phyloP scores from a whole-genome alignment of 1,140 invertebrate species.

The Conopomorpha cramerella region DNA sequence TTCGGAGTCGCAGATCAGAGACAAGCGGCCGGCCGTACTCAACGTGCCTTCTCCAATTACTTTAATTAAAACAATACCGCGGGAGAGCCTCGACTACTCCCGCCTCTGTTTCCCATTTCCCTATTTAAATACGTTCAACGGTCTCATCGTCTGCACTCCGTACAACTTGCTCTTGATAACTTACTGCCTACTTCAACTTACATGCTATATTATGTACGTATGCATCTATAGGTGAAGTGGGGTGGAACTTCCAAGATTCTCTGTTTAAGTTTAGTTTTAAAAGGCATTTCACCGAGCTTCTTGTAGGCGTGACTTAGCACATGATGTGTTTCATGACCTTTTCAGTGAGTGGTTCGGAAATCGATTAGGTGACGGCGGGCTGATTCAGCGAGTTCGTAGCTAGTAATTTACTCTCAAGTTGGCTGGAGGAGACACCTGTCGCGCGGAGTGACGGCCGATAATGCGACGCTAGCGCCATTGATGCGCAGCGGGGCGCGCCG shows the following conservation, averaged over 20 bases:
- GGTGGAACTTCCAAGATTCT: too few species aligned
- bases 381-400: conserved; percentile 55
- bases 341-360: conserved; percentile 43
- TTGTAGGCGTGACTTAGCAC: too few species aligned
- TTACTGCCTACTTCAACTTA: conserved; percentile 4
- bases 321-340: too few species aligned
- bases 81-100: conserved; percentile 52
- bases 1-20: too few species aligned
- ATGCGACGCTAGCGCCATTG: conserved; percentile 54
- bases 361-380: conserved; percentile 47
- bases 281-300: too few species aligned
- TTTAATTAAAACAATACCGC: conserved; percentile 60
- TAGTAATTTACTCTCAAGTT: conserved; percentile 60
- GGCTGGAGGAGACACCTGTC: conserved; percentile 59
- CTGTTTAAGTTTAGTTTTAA: too few species aligned
- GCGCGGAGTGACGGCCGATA: conserved; percentile 53
- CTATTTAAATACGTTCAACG: conserved; percentile 58
- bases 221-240: too few species aligned
- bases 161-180: too few species aligned
- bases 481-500: too few species aligned
- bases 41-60: conserved; percentile 55
- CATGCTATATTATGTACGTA: too few species aligned
- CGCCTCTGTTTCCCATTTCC: conserved; percentile 56
- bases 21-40: conserved; percentile 44
- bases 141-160: conserved; percentile 44